Evolutionary conservation across 2,888 invertebrate genomes (phyloP), one percentile per base, ranked within the genome.

Genomic region (Hypselothyrea guttata): DNA sequence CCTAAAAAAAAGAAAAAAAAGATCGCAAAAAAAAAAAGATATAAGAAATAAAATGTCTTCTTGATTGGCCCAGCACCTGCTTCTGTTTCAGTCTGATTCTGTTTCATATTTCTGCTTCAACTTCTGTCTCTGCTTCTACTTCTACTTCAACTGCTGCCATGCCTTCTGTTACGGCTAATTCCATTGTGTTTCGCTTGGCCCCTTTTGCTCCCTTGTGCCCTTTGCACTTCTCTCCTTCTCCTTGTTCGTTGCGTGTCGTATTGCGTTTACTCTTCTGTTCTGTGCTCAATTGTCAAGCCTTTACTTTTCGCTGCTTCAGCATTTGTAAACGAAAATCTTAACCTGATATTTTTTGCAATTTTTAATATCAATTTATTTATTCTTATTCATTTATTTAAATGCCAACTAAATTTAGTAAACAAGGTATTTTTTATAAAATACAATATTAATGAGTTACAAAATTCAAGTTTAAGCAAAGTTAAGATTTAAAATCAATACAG

Each of bases 1-100:
- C 57, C 57, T 22, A 62, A 52, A 61, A 45, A 48, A 35, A 13
- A 35, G 30, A 34, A 11, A 22, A 13, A 11, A 13, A 37, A 9
- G 8, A 1, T 5, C 27, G 34, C 15, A 13, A 8, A 11, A 31
- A 62, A 47, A 7, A 27, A 27, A 11, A 11, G 27, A 31, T 33
- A 41, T 33, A 41, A 27, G 22, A 35, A 27, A 41, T 48, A 35
- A 58, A 67, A 67, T 67, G 37, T 33, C 44, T 41, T 48, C 66
- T 57, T 65, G 52, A 65, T 57, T 67, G 56, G 22, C 22, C 55
- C 57, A 35, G 37, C 67, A 52, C 33, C 59, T 49, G 48, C 72
- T 66, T 27, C 53, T 38, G 8, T 22, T 37, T 12, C 30, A 9
- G 9, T 28, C 27, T 11, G 15, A 31, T 35, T 1, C 30, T 12